Percentiles rank a stretch among this genome's conserved stretches.
Evolutionary conservation across 2,113 vertebrate species (phyloP).

Genomic region (Pionites leucogaster): DNA sequence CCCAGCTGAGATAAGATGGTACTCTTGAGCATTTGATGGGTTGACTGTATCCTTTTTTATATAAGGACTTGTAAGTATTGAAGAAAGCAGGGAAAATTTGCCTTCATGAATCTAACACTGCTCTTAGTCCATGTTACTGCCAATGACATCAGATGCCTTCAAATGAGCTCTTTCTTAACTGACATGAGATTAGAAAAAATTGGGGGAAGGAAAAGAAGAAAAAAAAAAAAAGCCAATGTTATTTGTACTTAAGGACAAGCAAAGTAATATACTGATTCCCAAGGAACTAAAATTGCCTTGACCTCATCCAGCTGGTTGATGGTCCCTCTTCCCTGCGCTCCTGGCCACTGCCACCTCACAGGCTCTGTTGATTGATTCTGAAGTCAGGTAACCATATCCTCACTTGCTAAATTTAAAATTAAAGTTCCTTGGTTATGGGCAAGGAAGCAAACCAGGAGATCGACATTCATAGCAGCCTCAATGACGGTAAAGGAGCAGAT

Average conservation of each 20-base stretch:
- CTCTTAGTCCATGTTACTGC: neutral
- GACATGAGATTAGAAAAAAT: neutral
- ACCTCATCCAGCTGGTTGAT: neutral
- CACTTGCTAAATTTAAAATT: neutral
- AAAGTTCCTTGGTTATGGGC: neutral
- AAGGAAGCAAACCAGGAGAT: neutral
- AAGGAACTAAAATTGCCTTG: neutral
- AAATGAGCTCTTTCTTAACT: neutral
- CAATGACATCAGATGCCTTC: neutral
- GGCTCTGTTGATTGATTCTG: neutral
- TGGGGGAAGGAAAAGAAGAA: neutral
- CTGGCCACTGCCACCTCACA: neutral
- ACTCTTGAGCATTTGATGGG: neutral
- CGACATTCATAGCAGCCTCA: neutral
- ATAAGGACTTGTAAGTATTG: neutral
- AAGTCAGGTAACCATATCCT: neutral
- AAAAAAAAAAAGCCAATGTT: rapidly evolving
- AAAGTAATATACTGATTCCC: neutral
- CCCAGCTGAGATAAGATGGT: neutral
- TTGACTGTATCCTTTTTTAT: neutral
- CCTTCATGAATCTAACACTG: neutral
- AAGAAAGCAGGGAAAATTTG: neutral
- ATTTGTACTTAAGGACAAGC: neutral
- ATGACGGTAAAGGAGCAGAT: neutral
- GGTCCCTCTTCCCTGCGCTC: neutral